Percentiles rank a stretch among this genome's conserved stretches.
Conservation (phyloP, 2,888 invertebrate genomes). For the Drosophila gaucha region DNA sequence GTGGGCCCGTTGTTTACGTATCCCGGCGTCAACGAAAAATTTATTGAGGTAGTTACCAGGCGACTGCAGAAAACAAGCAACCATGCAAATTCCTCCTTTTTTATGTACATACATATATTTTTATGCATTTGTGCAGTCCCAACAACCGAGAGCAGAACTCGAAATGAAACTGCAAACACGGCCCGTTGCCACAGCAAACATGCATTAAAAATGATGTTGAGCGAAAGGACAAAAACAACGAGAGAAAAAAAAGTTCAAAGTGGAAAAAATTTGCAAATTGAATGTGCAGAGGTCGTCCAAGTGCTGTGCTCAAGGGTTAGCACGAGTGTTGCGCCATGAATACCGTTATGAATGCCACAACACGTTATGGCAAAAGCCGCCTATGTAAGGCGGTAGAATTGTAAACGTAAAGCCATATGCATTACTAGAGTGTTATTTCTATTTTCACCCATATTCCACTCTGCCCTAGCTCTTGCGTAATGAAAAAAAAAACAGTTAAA, state of each 20-base stretch:
- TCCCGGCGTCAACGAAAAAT: constrained; percentile 72
- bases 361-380: constrained; percentile 10
- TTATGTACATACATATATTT: constrained; percentile 6
- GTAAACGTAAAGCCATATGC: constrained; percentile 1
- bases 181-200: constrained; percentile 68
- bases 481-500: neutral
- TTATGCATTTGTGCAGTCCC: constrained; percentile 17
- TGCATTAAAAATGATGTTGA: constrained; percentile 62
- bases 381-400: neutral
- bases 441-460: neutral
- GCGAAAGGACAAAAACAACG: constrained; percentile 17
- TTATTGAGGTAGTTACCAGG: constrained; percentile 79
- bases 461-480: neutral
- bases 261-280: constrained; percentile 52
- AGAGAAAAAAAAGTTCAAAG: constrained; percentile 6
- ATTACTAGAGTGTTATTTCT: too few species aligned
- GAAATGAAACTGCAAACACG: constrained; percentile 43
- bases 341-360: constrained; percentile 20
- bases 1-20: constrained; percentile 34
- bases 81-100: constrained; percentile 39
- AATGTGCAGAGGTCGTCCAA: constrained; percentile 25
- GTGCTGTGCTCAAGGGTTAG: constrained; percentile 10
- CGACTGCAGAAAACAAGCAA: constrained; percentile 35
- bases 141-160: constrained; percentile 31
- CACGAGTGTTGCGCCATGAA: constrained; percentile 23